Evolutionary conservation across 35 echinoderm and acorn worm genomes (phyloP).

Genomic region (Ptychodera flava): DNA sequence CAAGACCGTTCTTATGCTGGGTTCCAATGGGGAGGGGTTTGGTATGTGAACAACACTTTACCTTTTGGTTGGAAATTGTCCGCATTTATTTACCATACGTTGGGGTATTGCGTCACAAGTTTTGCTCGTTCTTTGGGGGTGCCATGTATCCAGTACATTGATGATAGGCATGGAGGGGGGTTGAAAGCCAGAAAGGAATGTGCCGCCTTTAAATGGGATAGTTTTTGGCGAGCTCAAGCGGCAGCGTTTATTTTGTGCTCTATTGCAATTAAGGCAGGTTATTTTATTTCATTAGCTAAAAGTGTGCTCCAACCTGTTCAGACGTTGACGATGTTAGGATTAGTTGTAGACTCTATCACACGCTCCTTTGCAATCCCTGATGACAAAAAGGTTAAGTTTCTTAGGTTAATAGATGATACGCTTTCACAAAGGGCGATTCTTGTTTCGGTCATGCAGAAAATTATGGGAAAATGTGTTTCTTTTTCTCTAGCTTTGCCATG

Average conservation of each 20-base stretch:
- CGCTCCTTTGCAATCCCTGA: not conserved
- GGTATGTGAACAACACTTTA: not conserved
- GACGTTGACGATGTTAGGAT: not conserved
- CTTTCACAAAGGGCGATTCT: not conserved
- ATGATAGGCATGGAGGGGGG: not conserved
- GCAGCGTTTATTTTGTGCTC: not conserved
- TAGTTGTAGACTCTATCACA: not conserved
- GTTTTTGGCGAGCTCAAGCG: not conserved
- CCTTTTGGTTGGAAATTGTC: not conserved
- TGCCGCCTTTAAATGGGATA: not conserved
- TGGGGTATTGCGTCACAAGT: not conserved
- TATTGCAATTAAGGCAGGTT: not conserved
- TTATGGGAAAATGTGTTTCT: not conserved
- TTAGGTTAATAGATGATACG: not conserved
- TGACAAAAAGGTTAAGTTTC: not conserved
- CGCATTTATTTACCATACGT: not conserved
- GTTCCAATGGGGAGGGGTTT: not conserved
- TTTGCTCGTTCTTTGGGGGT: not conserved
- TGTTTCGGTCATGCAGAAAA: not conserved
- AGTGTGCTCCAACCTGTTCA: not conserved
- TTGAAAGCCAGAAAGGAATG: not conserved
- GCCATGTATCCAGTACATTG: not conserved
- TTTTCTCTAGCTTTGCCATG: not conserved
- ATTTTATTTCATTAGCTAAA: not conserved
- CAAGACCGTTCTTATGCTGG: not conserved